These are phyloP conservation scores for Halyomorpha halys DNA, from an alignment of 1,140 invertebrate species.

Conservation along the genomic window DNA sequence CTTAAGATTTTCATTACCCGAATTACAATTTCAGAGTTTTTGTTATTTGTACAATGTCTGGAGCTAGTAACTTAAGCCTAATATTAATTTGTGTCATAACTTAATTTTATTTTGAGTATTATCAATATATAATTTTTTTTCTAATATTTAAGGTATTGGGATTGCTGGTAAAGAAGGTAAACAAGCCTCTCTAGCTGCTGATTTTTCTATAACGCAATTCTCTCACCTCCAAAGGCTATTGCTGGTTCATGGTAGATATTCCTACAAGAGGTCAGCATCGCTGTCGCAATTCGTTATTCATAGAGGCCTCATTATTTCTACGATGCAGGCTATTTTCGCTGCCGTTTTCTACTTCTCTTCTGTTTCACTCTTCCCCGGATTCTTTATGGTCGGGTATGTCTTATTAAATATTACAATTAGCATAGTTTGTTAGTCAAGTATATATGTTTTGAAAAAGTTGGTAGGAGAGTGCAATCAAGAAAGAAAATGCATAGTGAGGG, in stretches of 20 bases:
- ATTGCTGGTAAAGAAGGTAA: slow-evolving; percentile 90
- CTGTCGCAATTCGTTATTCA: slow-evolving; percentile 98
- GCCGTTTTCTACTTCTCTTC: slow-evolving; percentile 98
- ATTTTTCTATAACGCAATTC: slow-evolving; percentile 95
- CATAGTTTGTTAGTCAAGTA: too few relatives aligned
- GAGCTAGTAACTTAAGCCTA: too few relatives aligned
- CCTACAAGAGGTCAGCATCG: slow-evolving; percentile 91
- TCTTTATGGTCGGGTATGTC: slow-evolving; percentile 89
- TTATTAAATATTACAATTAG: too few relatives aligned
- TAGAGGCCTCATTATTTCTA: slow-evolving; percentile 94
- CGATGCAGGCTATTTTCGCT: slow-evolving; percentile 98
- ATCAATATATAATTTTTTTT: too few relatives aligned
- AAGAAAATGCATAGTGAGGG: too few relatives aligned
- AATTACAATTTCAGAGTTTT: too few relatives aligned
- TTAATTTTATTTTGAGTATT: too few relatives aligned
- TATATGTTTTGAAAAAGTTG: too few relatives aligned
- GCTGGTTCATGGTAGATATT: slow-evolving; percentile 83
- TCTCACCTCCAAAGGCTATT: slow-evolving; percentile 74
- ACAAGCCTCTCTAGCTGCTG: slow-evolving; percentile 95
- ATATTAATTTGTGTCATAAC: too few relatives aligned
- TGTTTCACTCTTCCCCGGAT: slow-evolving; percentile 93
- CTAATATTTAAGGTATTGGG: slow-evolving; percentile 61
- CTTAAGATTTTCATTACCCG: too few relatives aligned
- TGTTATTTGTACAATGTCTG: too few relatives aligned
- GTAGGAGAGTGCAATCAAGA: too few relatives aligned